Base-by-base conservation (phyloP, 1,140 invertebrate species). In the Mamestra configurata region DNA sequence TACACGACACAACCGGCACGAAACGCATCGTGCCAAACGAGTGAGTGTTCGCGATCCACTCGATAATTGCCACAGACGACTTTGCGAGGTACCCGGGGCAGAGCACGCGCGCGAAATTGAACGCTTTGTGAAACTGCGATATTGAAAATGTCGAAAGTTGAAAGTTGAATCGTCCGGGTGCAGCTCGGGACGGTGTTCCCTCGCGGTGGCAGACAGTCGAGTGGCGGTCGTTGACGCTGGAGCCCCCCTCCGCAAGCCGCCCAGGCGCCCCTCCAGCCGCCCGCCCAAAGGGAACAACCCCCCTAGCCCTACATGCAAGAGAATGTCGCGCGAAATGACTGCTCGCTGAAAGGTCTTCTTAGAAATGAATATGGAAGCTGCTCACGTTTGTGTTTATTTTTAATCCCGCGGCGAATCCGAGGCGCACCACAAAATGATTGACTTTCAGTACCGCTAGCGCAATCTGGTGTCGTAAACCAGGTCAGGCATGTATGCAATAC, bases 151-250 rank as follows among this genome's bases (percentile, higher is more conserved):
- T 79, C 70, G 81, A 81, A 84, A 84, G 79, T 86, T 79, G 84
- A 77, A 82, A 78, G 80, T 68, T 80, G 70, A 79, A 20, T 66
- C 40, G 64, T 76, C 66, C 79, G 79, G 79, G 46, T 81, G 84
- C 82, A 80, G 84, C 85, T 79, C 71, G 83, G 80, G 81, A 85
- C 90, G 88, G 86, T 87, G 84, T 88, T 82, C 87, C 88, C 88
- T 83, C 86, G 80, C 91, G 89, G 71, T 86, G 80, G 86, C 89
- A 89, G 90, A 90, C 89, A 79, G 85, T 79, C 84, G 89, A 94
- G 89, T 91, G 92, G 87, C 93, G 93, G 93, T 93, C 92, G 92
- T 94, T 94, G 92, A 94, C 92, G 92, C 88, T 89, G 88, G 86
- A 84, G 82, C 78, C 83, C 84, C 86, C 88, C 81, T 57, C 64